These are phyloP conservation scores for Coccyzus lansbergi DNA, from an alignment of 2,797 vertebrate species.

Conservation along the genomic window DNA sequence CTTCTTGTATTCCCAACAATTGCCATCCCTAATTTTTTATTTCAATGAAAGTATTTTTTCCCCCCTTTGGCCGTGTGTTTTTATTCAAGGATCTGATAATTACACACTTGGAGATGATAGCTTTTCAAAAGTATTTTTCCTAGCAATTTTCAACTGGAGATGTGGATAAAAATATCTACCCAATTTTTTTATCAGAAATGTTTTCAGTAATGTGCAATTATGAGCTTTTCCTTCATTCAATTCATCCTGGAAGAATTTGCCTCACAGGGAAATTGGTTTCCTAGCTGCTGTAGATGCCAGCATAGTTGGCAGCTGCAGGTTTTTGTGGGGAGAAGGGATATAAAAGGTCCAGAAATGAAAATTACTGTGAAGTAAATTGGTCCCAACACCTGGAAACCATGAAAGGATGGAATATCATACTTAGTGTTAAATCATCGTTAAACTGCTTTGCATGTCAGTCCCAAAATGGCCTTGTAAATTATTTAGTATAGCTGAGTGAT, in stretches of 20 bases:
- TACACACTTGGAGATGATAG: constrained; percentile 76
- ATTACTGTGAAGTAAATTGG: constrained; percentile 25
- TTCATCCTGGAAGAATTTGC: constrained; percentile 71
- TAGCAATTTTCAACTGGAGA: constrained; percentile 80
- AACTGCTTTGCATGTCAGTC: constrained; percentile 45
- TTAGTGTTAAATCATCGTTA: constrained; percentile 49
- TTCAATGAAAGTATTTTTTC: constrained; percentile 17
- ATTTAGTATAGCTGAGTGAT: constrained; percentile 53
- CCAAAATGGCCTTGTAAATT: constrained; percentile 42
- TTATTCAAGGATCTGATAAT: constrained; percentile 79
- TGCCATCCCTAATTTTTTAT: not conserved
- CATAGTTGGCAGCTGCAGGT: constrained; percentile 41
- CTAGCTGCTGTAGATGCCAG: constrained; percentile 58
- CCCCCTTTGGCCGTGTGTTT: constrained; percentile 47
- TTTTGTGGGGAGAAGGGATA: constrained; percentile 20
- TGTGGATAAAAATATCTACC: constrained; percentile 78
- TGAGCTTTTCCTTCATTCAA: constrained; percentile 75
- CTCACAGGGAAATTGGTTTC: constrained; percentile 70
- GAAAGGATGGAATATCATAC: constrained; percentile 8
- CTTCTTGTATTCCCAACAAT: constrained; percentile 12
- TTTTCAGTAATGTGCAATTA: constrained; percentile 77
- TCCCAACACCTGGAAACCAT: constrained; percentile 55
- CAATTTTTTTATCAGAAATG: constrained; percentile 69
- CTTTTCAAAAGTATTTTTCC: constrained; percentile 82
- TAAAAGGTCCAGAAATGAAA: constrained; percentile 40